phyloP scores from a whole-genome alignment of 2,113 vertebrate genomes.

The Etheostoma cragini region DNA sequence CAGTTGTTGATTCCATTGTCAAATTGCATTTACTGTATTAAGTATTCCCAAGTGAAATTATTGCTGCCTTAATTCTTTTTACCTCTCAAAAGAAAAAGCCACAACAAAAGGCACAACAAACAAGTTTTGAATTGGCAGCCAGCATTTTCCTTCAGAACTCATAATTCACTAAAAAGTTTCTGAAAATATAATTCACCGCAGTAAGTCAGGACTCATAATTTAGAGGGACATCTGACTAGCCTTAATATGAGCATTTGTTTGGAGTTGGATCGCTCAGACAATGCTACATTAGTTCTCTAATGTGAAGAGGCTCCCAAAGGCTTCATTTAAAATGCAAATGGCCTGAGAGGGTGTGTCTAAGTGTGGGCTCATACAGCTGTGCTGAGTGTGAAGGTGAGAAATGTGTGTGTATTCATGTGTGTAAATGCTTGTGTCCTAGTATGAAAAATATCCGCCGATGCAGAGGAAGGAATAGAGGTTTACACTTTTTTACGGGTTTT shows the following conservation, averaged over 20 bases:
- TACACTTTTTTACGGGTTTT: conserved; percentile 4
- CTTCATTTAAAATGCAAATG: conserved; percentile 81
- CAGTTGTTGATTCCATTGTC: not conserved
- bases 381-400: conserved; percentile 49
- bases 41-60: not conserved
- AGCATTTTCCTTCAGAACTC: conserved; percentile 5
- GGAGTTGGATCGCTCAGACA: conserved; percentile 48
- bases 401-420: not conserved
- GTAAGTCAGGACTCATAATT: conserved; percentile 49
- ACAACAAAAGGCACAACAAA: conserved; percentile 3
- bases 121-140: not conserved
- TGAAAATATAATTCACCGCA: conserved; percentile 30
- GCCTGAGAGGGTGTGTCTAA: conserved; percentile 54
- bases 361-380: conserved; percentile 33
- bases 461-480: conserved; percentile 59
- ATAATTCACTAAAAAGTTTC: conserved; percentile 3
- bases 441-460: conserved; percentile 59
- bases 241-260: conserved; percentile 43
- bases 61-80: not conserved
- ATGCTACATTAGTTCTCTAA: conserved; percentile 80
- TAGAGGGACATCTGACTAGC: conserved; percentile 41
- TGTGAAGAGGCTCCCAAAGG: conserved; percentile 71
- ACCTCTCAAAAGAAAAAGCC: not conserved
- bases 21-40: not conserved
- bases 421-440: conserved; percentile 2